Evolutionary conservation across 2,797 vertebrate genomes (phyloP).

Genomic region (Cuniculus paca): DNA sequence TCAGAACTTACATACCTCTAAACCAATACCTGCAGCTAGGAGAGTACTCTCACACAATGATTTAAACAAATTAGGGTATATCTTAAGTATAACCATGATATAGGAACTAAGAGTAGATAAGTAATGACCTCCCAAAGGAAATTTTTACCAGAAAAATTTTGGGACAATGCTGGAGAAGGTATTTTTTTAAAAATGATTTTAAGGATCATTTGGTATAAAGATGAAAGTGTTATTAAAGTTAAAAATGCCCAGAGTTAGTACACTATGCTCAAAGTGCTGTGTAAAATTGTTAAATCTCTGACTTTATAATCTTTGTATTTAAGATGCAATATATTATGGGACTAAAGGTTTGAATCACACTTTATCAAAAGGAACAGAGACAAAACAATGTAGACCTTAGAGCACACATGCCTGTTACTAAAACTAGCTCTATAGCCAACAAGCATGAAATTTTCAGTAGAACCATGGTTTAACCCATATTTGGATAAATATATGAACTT

Average conservation of each 20-base stretch:
- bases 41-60: background rate
- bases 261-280: background rate
- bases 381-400: background rate
- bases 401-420: background rate
- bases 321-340: background rate
- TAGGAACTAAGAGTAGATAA: background rate
- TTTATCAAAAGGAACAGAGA: constrained; percentile 26
- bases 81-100: background rate
- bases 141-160: background rate
- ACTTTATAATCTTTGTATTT: background rate
- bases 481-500: constrained; percentile 57
- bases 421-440: background rate
- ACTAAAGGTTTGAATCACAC: background rate
- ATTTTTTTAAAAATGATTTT: background rate
- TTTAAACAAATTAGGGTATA: background rate
- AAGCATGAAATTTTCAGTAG: constrained; percentile 18
- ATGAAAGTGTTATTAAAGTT: background rate
- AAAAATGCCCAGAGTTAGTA: background rate
- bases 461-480: background rate
- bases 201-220: background rate
- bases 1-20: background rate
- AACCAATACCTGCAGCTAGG: background rate
- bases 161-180: background rate
- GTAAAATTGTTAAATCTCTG: background rate
- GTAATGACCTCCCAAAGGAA: background rate